Evolutionary conservation across 2,113 vertebrate genomes (phyloP).

Genomic region (Phylloscopus trochiloides): DNA sequence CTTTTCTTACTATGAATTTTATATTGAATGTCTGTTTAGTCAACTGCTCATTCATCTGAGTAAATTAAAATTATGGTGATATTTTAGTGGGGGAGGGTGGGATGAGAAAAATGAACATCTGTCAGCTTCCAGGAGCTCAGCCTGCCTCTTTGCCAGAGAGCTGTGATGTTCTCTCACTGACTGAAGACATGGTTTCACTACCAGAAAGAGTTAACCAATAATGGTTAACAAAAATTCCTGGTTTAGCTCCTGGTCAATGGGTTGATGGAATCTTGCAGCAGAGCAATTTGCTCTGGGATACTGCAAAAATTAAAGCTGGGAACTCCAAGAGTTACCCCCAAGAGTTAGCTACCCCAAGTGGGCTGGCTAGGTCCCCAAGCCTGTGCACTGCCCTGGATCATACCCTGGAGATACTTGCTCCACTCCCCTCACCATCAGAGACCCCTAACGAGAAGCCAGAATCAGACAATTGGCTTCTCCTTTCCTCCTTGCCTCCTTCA

Average conservation of each 20-base stretch:
- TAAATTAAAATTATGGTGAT: slow-evolving; percentile 67
- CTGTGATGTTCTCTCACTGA: background rate
- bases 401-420: background rate
- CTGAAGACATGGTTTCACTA: slow-evolving; percentile 8
- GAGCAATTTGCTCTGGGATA: background rate
- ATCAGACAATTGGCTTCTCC: background rate
- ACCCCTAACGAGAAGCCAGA: background rate
- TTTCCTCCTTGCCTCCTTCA: background rate
- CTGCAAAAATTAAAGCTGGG: background rate
- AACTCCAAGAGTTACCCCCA: background rate
- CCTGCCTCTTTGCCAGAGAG: slow-evolving; percentile 34
- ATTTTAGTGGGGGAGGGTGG: background rate
- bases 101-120: slow-evolving; percentile 29
- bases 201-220: background rate
- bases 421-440: background rate
- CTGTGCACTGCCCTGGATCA: background rate
- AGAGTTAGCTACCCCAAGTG: background rate
- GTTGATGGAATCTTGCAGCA: background rate
- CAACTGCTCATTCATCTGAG: slow-evolving; percentile 41
- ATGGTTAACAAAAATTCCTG: background rate
- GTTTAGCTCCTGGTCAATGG: background rate
- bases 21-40: slow-evolving; percentile 71
- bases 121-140: slow-evolving; percentile 39
- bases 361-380: background rate
- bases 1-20: slow-evolving; percentile 69